Base-by-base conservation (phyloP, 2,113 vertebrate species). In the Excalfactoria chinensis region DNA sequence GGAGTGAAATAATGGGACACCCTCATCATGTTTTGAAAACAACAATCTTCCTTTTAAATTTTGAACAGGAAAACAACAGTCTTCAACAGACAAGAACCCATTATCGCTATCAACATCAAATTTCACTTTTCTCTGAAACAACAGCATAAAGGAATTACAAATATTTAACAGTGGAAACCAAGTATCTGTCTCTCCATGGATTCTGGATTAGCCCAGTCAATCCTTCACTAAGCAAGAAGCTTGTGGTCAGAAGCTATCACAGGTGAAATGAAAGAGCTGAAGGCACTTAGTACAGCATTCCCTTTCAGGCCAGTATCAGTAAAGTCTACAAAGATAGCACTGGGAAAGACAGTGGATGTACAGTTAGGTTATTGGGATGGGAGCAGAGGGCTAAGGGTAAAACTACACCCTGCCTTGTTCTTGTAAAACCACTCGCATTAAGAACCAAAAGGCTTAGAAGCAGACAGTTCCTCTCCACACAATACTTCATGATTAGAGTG, bases 11-110 rank as follows among this genome's bases (percentile, higher is more conserved):
- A 92, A 87, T 85, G 20, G 51, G 23, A 48, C 34, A 88, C 18
- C 14, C 34, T 51, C 46, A 55, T 60, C 20, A 44, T 11, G 66
- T 35, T 82, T 82, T 92, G 63, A 92, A 95, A 96, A 93, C 30
- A 89, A 12, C 16, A 67, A 55, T 72, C 63, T 81, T 92, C 19
- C 15, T 76, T 94, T 84, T 62, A 59, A 53, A 34, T 73, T 88
- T 37, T 78, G 34, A 84, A 55, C 18, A 55, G 23, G 25, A 93
- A 92, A 92, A 88, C 4, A 9, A 32, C 55, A 58, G 32, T 58
- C 30, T 58, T n/a, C 15, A 91, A 88, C 4, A 10, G 70, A n/a
- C 37, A 82, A 84, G 22, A 82, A 40, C 41, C 35, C 60, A 43
- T 69, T 49, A 69, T 72, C 53, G 46, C 49, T 67, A 72, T 20